Evolutionary conservation across 2,888 invertebrate genomes (phyloP), one percentile per base, ranked within the genome.

Genomic region (Amphimallon solstitiale): DNA sequence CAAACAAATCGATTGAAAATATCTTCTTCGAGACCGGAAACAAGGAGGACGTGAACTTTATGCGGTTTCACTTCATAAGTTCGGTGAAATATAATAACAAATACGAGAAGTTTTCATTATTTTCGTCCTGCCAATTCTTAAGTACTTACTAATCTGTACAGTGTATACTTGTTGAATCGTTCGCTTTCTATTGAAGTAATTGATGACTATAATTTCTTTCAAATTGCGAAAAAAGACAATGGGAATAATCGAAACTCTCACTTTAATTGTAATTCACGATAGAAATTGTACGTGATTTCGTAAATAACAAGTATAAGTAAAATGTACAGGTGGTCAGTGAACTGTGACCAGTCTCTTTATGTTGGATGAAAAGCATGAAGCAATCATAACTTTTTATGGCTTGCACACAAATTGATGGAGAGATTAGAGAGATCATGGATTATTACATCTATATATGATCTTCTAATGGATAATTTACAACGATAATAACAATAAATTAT

Each of bases 31-130:
- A 45, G 1, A 46, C 9, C 46, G 46, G 9, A 46, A 29, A 23
- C 38, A 12, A 19, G 38, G 29, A 38, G 38, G 5, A 23, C 48
- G 48, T 49, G 23, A 29, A 29, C 12, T 49, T 49, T 38, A 1
- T 21, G 19, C 38, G 54, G 37, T 54, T 54, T 54, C 54, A 54
- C 54, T 54, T 40, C 37, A 19, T 38, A 38, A n/a, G 15, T 17
- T 9, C 2, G 19, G 10, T 19, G n/a, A 12, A 9, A 38, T 12
- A 38, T 12, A 38, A 19, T 54, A 19, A n/a, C n/a, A 54, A 38
- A 54, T 37, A 12, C n/a, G 38, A 54, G 54, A 54, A 54, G 21
- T 37, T 54, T 48, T 23, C 21, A 17, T 49, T 54, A 12, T 51
- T 38, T n/a, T 9, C 17, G 9, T n/a, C n/a, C n/a, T n/a, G n/a